phyloP scores from a whole-genome alignment of 2,113 vertebrate genomes.

The Rallus limicola region DNA sequence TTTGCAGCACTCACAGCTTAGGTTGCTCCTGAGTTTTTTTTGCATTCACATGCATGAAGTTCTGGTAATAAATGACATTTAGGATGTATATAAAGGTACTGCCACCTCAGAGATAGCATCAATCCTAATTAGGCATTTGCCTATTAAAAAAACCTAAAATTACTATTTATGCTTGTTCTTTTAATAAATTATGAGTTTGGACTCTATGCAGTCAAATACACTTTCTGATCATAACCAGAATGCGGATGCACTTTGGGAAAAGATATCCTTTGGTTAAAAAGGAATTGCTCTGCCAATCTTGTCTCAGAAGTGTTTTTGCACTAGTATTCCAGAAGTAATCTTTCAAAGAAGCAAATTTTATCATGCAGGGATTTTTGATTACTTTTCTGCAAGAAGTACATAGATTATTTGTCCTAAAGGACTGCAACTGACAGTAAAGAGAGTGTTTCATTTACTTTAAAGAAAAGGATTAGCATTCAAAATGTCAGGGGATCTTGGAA shows the following conservation, averaged over 20 bases:
- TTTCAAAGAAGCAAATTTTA: constrained; percentile 57
- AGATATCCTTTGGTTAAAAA: constrained; percentile 46
- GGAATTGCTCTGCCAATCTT: constrained; percentile 8
- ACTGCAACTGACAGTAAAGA: constrained; percentile 54
- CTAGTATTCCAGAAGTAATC: constrained; percentile 42
- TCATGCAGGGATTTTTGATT: constrained; percentile 28
- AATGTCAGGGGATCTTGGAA: constrained; percentile 63
- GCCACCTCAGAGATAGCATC: neutral
- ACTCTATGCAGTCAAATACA: constrained; percentile 29
- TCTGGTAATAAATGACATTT: constrained; percentile 13
- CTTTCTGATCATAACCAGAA: constrained; percentile 35
- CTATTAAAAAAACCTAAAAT: neutral
- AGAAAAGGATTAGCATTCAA: constrained; percentile 76
- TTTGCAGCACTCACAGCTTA: neutral
- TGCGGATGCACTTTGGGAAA: neutral
- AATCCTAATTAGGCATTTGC: neutral
- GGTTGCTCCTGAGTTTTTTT: neutral
- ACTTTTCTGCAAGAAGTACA: constrained; percentile 43
- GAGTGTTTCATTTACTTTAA: constrained; percentile 60
- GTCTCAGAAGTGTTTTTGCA: constrained; percentile 55
- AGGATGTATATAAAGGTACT: neutral
- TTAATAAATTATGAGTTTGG: constrained; percentile 41
- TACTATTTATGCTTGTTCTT: neutral
- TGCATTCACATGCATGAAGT: neutral
- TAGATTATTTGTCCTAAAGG: constrained; percentile 71